phyloP scores from a whole-genome alignment of 2,113 vertebrate species.

The Pelecanoides urinatrix region DNA sequence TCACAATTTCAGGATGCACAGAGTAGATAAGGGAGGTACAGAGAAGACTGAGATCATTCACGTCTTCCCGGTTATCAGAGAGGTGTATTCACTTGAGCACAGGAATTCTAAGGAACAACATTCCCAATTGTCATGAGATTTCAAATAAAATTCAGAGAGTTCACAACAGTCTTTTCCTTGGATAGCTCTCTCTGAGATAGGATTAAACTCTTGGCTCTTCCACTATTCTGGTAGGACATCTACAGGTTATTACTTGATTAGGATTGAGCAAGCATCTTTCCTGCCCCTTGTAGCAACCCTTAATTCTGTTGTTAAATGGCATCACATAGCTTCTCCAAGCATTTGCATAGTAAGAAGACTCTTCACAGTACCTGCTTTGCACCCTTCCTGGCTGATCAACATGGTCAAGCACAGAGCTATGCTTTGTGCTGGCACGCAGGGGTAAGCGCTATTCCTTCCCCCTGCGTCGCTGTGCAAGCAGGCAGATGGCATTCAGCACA shows the following conservation, averaged over 20 bases:
- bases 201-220: background rate
- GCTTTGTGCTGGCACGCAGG: background rate
- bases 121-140: background rate
- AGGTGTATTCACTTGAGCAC: background rate
- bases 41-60: background rate
- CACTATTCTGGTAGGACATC: accelerated
- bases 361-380: background rate
- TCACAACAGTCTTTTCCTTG: background rate
- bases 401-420: accelerated
- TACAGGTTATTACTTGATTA: background rate
- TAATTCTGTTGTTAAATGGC: background rate
- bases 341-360: background rate
- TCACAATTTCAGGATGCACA: background rate
- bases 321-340: background rate
- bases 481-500: background rate
- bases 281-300: background rate
- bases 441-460: background rate
- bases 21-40: background rate
- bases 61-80: background rate
- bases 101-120: background rate
- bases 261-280: background rate
- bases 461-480: accelerated
- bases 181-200: background rate
- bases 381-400: accelerated
- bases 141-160: background rate